Percentiles rank a stretch among this genome's conserved stretches.
These are phyloP conservation scores for Siderastrea siderea DNA, from an alignment of 92 coral and sea anemone species.

Conservation along the genomic window DNA sequence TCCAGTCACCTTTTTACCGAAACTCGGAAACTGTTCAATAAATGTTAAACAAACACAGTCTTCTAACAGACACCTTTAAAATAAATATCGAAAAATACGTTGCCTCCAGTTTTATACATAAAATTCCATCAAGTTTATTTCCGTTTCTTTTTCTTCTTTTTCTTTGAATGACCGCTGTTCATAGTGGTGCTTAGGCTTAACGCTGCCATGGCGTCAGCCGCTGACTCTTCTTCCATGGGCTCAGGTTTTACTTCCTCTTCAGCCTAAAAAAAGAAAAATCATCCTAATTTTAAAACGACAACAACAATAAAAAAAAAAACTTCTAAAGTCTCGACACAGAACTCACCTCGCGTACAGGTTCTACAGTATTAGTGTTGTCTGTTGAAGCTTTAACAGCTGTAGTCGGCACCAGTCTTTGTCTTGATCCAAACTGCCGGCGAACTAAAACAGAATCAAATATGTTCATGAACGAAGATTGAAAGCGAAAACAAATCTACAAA, in stretches of 20 bases:
- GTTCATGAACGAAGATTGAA: background rate
- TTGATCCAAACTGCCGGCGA: constrained; percentile 87
- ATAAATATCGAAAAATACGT: too few species aligned
- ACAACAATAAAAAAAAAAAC: background rate
- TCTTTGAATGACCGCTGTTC: constrained; percentile 71
- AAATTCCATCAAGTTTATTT: background rate
- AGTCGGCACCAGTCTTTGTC: constrained; percentile 78
- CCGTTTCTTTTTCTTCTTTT: constrained; percentile 73
- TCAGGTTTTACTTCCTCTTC: constrained; percentile 34
- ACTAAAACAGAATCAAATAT: constrained; percentile 45
- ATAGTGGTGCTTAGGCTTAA: constrained; percentile 45
- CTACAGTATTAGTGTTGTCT: background rate
- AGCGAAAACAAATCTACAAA: background rate
- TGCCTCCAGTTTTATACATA: background rate
- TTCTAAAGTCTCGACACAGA: background rate
- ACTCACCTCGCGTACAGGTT: constrained; percentile 3
- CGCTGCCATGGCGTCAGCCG: constrained; percentile 87
- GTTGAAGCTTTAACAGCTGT: constrained; percentile 25
- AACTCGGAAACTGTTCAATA: too few species aligned
- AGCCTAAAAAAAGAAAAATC: background rate
- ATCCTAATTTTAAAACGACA: background rate
- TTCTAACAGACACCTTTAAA: too few species aligned
- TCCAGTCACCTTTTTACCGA: too few species aligned
- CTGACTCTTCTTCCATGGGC: constrained; percentile 88
- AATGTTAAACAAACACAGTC: too few species aligned